Percentiles rank a stretch among this genome's conserved stretches.
phyloP scores from a whole-genome alignment of 30 jellyfish, hydroid and myxozoan genomes.

The Calvadosia cruxmelitensis region DNA sequence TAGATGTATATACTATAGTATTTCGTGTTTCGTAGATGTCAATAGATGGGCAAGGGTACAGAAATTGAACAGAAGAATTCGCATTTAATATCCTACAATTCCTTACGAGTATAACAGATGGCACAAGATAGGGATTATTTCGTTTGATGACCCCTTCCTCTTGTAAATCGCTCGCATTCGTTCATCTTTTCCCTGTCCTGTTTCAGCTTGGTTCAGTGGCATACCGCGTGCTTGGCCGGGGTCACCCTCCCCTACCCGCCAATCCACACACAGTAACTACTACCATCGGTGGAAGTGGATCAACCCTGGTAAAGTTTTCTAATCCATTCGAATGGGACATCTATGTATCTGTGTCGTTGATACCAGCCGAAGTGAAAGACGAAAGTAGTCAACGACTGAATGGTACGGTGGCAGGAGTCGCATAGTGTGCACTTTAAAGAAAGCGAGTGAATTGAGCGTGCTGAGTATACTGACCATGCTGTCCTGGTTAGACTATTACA shows the following conservation, averaged over 20 bases:
- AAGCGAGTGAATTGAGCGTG: too few species aligned
- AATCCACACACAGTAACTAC: slow-evolving; percentile 41
- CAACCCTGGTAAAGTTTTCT: slow-evolving; percentile 56
- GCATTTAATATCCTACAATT: slow-evolving; percentile 1
- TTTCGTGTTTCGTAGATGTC: too few species aligned
- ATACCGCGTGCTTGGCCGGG: slow-evolving; percentile 50
- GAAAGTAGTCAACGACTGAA: too few species aligned
- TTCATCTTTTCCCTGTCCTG: not conserved
- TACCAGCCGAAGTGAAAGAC: too few species aligned
- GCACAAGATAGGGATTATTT: not conserved
- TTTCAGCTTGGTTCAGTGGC: slow-evolving; percentile 49
- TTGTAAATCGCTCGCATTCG: not conserved
- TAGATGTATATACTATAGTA: too few species aligned
- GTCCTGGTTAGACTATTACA: too few species aligned
- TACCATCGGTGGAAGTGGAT: slow-evolving; percentile 50
- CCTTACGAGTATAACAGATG: not conserved
- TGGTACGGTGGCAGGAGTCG: too few species aligned
- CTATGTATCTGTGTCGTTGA: slow-evolving; percentile 38
- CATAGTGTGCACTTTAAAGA: too few species aligned
- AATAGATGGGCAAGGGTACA: too few species aligned
- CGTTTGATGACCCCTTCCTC: not conserved
- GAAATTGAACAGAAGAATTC: slow-evolving; percentile 9
- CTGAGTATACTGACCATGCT: too few species aligned
- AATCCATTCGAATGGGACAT: slow-evolving; percentile 74
- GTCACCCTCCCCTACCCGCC: slow-evolving; percentile 51